Conservation (phyloP, 2,888 invertebrate genomes). For the Orthosia incerta region DNA sequence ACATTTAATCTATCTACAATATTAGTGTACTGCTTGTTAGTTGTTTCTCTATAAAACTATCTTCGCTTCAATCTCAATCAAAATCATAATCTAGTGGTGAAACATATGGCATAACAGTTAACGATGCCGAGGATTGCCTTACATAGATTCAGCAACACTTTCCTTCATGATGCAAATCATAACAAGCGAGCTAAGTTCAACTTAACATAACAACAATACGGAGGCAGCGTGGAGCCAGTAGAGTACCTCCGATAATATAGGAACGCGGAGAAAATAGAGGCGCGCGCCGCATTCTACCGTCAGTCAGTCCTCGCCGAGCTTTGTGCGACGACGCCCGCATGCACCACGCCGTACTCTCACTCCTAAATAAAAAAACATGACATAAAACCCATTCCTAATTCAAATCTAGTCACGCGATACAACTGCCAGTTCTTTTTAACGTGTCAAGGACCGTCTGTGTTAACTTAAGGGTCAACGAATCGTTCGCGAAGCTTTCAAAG, state of each 20-base stretch:
- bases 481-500: conserved; percentile 56
- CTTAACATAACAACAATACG: conserved; percentile 43
- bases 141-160: conserved; percentile 39
- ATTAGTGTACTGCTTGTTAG: background rate
- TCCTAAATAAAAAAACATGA: conserved; percentile 68
- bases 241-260: conserved; percentile 29
- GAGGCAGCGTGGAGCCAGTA: conserved; percentile 21
- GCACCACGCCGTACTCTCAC: conserved; percentile 31
- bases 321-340: conserved; percentile 63
- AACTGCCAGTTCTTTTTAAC: conserved; percentile 19
- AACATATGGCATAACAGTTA: conserved; percentile 40
- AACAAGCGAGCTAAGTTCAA: conserved; percentile 51
- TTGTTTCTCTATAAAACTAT: conserved; percentile 13
- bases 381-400: conserved; percentile 61
- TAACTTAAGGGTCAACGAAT: conserved; percentile 36
- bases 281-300: conserved; percentile 46
- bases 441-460: conserved; percentile 49
- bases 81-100: conserved; percentile 24
- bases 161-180: conserved; percentile 54
- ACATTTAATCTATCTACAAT: background rate
- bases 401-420: conserved; percentile 50
- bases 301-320: conserved; percentile 61
- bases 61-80: background rate
- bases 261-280: conserved; percentile 51
- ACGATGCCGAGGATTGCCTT: conserved; percentile 39